Evolutionary conservation across 1,140 invertebrate species (phyloP).

Genomic region (Phymastichus coffea): DNA sequence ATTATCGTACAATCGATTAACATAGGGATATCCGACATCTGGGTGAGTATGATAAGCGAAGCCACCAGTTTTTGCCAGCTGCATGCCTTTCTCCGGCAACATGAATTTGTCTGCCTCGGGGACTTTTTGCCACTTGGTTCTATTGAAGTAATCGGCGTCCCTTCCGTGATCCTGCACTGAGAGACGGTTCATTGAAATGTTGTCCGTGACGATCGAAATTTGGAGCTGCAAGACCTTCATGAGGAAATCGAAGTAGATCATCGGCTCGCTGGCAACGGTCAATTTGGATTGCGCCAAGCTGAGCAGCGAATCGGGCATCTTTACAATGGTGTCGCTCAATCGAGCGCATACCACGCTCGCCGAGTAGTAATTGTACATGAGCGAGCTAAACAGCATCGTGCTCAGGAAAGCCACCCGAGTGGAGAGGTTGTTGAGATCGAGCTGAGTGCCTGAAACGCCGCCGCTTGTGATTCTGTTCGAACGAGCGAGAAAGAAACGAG

Average conservation of each 20-base stretch:
- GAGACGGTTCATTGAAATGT: neutral
- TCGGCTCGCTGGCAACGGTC: slow-evolving; percentile 39
- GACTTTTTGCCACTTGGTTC: slow-evolving; percentile 17
- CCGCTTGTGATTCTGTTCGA: neutral
- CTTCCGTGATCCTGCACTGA: slow-evolving; percentile 22
- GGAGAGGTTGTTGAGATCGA: neutral
- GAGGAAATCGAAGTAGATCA: slow-evolving; percentile 39
- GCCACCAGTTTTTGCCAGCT: slow-evolving; percentile 17
- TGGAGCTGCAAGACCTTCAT: slow-evolving; percentile 34
- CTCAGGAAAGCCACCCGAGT: slow-evolving; percentile 36
- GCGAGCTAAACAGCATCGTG: slow-evolving; percentile 39
- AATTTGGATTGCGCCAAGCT: slow-evolving; percentile 38
- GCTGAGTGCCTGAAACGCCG: neutral
- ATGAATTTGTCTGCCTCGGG: slow-evolving; percentile 26
- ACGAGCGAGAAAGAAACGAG: neutral
- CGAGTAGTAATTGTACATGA: slow-evolving; percentile 48
- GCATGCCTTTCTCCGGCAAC: slow-evolving; percentile 18
- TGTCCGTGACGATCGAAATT: neutral
- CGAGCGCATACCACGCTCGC: slow-evolving; percentile 44
- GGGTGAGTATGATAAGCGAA: slow-evolving; percentile 32
- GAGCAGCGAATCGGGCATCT: slow-evolving; percentile 46
- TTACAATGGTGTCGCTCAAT: slow-evolving; percentile 42
- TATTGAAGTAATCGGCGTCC: slow-evolving; percentile 18
- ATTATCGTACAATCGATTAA: slow-evolving; percentile 32
- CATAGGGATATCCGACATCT: slow-evolving; percentile 27